Percentiles rank a stretch among this genome's conserved stretches.
Evolutionary conservation across 2,888 invertebrate species (phyloP).

Genomic region (Tubulanus polymorphus): DNA sequence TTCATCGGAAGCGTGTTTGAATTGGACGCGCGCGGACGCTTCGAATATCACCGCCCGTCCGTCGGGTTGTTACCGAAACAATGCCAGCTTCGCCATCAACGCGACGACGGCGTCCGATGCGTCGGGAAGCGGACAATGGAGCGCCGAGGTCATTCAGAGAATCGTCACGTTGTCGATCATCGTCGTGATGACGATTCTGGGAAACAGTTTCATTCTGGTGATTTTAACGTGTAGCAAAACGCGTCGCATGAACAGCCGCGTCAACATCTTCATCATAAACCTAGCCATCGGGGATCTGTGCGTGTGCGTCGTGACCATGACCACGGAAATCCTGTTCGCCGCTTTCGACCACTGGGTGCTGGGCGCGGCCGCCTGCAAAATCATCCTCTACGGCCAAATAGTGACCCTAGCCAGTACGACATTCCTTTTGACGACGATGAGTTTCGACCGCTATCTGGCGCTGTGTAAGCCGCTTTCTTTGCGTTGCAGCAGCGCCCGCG

Average conservation of each 20-base stretch:
- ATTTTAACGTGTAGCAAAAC: conserved; percentile 49
- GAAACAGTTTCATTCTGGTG: conserved; percentile 52
- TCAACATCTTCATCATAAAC: conserved; percentile 55
- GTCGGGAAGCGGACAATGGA: too few species aligned
- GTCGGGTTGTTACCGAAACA: too few species aligned
- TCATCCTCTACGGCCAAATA: conserved; percentile 52
- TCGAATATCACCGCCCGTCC: too few species aligned
- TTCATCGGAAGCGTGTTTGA: too few species aligned
- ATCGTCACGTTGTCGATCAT: conserved; percentile 50
- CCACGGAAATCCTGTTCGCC: conserved; percentile 54
- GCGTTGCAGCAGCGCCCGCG: conserved; percentile 37
- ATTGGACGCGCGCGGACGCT: too few species aligned
- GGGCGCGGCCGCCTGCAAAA: conserved; percentile 52
- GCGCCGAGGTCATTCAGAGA: conserved; percentile 51
- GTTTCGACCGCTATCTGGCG: conserved; percentile 53
- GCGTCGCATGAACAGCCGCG: conserved; percentile 47
- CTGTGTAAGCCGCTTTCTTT: conserved; percentile 52
- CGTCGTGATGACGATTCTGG: conserved; percentile 50
- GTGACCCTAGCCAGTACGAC: conserved; percentile 54
- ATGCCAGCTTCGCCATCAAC: too few species aligned
- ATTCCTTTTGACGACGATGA: conserved; percentile 54
- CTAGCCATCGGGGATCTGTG: conserved; percentile 54
- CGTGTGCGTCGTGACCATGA: conserved; percentile 54
- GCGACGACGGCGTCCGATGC: too few species aligned
- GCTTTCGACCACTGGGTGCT: conserved; percentile 53